These are phyloP conservation scores for Ptilorrhoa leucosticta DNA, from an alignment of 2,113 vertebrate genomes.

Conservation along the genomic window DNA sequence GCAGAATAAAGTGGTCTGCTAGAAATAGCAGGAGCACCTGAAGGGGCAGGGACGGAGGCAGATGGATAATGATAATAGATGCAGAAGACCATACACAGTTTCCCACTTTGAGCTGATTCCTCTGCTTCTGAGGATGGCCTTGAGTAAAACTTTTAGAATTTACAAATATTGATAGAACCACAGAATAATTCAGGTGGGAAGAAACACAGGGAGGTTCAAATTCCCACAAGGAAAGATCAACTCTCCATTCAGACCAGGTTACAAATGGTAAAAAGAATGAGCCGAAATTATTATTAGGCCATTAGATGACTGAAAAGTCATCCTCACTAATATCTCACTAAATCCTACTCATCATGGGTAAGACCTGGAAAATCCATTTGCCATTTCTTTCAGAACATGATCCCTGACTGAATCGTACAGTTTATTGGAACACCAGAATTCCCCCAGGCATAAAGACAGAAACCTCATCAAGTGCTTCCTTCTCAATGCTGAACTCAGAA, in stretches of 20 bases:
- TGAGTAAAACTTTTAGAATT: constrained; percentile 12
- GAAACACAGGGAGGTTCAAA: neutral
- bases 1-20: constrained; percentile 12
- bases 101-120: neutral
- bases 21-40: constrained; percentile 20
- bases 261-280: constrained; percentile 25
- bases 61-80: neutral
- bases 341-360: constrained; percentile 36
- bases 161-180: neutral
- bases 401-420: neutral
- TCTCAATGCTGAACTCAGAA: rapidly evolving
- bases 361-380: constrained; percentile 35
- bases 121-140: constrained; percentile 13
- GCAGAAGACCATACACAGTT: neutral
- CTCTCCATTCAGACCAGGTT: neutral
- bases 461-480: neutral
- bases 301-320: neutral
- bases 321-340: constrained; percentile 41
- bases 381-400: neutral
- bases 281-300: constrained; percentile 7
- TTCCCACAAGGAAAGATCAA: neutral
- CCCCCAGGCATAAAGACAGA: neutral
- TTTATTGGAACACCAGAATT: neutral
- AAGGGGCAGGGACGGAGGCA: neutral
- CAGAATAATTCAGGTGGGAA: neutral